phyloP scores from a whole-genome alignment of 2,797 vertebrate genomes.

The Yasuhikotakia modesta region DNA sequence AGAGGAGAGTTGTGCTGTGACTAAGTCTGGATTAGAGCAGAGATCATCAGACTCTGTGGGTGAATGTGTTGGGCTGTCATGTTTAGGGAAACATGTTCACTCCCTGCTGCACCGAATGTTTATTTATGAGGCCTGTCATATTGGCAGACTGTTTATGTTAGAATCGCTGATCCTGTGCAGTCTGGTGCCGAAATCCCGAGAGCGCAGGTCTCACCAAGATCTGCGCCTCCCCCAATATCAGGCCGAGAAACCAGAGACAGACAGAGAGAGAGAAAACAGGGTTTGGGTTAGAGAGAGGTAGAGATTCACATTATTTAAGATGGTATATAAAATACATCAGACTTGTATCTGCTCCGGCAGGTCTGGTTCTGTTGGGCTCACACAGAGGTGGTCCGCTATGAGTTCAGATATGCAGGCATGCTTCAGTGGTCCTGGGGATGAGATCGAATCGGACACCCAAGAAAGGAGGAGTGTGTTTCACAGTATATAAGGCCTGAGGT shows the following conservation, averaged over 20 bases:
- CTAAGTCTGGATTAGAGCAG: conserved; percentile 46
- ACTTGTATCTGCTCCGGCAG: conserved; percentile 36
- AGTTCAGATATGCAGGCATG: conserved; percentile 54
- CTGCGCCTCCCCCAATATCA: conserved; percentile 30
- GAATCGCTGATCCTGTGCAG: conserved; percentile 66
- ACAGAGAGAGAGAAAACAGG: not conserved
- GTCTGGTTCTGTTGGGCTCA: not conserved
- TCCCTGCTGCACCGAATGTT: conserved; percentile 63
- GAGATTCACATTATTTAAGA: not conserved
- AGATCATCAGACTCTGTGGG: conserved; percentile 46
- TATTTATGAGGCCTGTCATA: conserved; percentile 71
- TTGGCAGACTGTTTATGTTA: conserved; percentile 74
- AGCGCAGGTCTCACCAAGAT: conserved; percentile 50
- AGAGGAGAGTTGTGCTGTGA: conserved; percentile 18
- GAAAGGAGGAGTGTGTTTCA: conserved; percentile 51
- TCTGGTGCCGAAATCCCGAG: conserved; percentile 60
- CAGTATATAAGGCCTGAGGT: conserved; percentile 1
- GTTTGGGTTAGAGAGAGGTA: not conserved
- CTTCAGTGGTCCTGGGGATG: conserved; percentile 63
- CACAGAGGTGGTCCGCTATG: not conserved
- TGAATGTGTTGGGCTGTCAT: conserved; percentile 63
- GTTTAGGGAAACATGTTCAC: conserved; percentile 61
- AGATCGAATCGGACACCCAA: conserved; percentile 59
- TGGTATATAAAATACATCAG: not conserved
- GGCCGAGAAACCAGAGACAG: conserved; percentile 13